phyloP scores from a whole-genome alignment of 2,113 vertebrate genomes.

The Tinamus guttatus region DNA sequence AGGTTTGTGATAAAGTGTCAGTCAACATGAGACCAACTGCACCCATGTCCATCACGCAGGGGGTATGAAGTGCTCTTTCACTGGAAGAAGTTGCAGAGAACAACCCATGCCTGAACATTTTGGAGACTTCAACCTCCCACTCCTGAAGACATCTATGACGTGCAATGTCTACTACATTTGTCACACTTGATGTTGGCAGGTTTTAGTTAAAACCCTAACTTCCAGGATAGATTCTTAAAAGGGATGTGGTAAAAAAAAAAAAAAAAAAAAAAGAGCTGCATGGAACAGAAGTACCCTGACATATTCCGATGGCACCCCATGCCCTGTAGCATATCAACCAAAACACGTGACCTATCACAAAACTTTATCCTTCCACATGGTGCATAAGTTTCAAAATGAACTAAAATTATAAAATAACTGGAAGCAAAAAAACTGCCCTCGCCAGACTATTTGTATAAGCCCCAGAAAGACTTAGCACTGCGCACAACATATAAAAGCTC shows the following conservation, averaged over 20 bases:
- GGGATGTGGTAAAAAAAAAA: slow-evolving; percentile 3
- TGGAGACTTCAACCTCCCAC: slow-evolving; percentile 27
- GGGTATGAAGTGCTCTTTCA: slow-evolving; percentile 56
- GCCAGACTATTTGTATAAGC: background rate
- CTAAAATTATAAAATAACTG: slow-evolving; percentile 10
- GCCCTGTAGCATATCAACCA: background rate
- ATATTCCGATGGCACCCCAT: background rate
- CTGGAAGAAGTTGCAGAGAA: slow-evolving; percentile 53
- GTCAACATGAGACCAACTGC: slow-evolving; percentile 35
- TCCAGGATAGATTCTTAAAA: slow-evolving; percentile 68
- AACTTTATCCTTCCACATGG: background rate
- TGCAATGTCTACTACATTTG: slow-evolving; percentile 49
- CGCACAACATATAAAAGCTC: background rate
- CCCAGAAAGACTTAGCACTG: background rate
- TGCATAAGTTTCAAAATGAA: background rate
- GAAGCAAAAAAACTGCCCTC: slow-evolving; percentile 6
- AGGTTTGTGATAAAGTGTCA: slow-evolving; percentile 35
- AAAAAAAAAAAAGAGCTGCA: background rate
- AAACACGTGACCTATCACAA: background rate
- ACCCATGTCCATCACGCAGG: slow-evolving; percentile 15
- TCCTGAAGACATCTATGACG: slow-evolving; percentile 56
- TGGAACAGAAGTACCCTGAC: slow-evolving; percentile 30
- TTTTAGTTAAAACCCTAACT: slow-evolving; percentile 47
- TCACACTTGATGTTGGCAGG: slow-evolving; percentile 39
- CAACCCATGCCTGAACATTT: slow-evolving; percentile 41